phyloP scores from a whole-genome alignment of 2,113 vertebrate genomes.

The Cololabis saira region DNA sequence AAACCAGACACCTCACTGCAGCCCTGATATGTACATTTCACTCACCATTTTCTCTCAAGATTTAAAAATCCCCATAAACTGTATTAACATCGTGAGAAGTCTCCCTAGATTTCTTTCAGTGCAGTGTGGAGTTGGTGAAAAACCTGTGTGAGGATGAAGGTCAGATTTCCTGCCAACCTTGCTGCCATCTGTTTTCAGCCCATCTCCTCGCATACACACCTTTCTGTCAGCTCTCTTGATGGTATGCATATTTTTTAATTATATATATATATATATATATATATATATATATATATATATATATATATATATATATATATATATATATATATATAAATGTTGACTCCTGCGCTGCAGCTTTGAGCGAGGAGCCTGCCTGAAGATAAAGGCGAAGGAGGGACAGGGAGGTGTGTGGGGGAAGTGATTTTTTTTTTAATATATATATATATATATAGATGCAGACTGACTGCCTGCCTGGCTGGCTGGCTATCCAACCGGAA shows the following conservation, averaged over 20 bases:
- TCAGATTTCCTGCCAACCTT: too few species aligned
- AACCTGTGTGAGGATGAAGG: conserved; percentile 13
- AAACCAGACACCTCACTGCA: conserved; percentile 47
- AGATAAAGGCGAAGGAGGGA: conserved; percentile 27
- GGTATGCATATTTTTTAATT: too few species aligned
- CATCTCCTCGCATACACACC: too few species aligned
- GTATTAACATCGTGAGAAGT: conserved; percentile 18
- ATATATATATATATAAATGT: conserved; percentile 6
- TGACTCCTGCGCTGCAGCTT: conserved; percentile 20
- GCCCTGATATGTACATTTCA: conserved; percentile 31
- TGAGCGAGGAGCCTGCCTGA: conserved; percentile 19
- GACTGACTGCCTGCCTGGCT: conserved; percentile 51
- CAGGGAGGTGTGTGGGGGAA: conserved; percentile 10
- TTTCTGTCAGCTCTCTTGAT: too few species aligned
- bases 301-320: too few species aligned
- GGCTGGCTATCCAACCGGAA: conserved; percentile 64
- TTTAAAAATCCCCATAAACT: background rate
- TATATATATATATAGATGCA: conserved; percentile 65
- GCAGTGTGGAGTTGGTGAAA: background rate
- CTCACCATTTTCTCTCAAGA: conserved; percentile 1
- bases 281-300: conserved; percentile 4
- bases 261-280: too few species aligned
- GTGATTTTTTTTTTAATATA: conserved; percentile 20
- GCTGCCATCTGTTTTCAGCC: too few species aligned
- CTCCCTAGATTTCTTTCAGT: conserved; percentile 9